A percentile compares a stretch with the other conserved stretches of the same genome.
phyloP scores from a whole-genome alignment of 2,113 vertebrate species.

The Lontra canadensis region DNA sequence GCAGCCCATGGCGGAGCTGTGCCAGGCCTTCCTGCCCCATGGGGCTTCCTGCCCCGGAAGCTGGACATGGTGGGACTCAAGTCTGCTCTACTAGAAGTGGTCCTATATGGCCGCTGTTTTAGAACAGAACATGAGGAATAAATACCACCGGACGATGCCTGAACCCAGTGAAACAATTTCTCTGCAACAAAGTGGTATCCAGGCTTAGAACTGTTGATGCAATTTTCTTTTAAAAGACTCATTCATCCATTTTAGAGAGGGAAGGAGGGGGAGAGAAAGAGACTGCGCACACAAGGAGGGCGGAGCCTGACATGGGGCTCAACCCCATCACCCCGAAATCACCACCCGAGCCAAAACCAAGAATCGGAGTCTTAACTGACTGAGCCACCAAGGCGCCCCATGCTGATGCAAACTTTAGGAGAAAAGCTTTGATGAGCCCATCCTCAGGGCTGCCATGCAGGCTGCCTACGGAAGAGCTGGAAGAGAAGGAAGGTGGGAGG shows the following conservation, averaged over 20 bases:
- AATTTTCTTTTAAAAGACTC: not conserved
- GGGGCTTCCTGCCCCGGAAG: not conserved
- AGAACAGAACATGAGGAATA: not conserved
- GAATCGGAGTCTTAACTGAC: not conserved
- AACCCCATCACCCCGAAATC: not conserved
- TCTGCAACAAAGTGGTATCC: not conserved
- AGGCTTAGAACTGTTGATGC: not conserved
- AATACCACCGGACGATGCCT: accelerated
- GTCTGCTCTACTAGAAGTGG: accelerated
- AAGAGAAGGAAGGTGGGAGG: not conserved
- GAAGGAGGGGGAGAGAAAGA: not conserved
- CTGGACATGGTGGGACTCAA: not conserved
- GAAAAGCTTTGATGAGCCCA: not conserved
- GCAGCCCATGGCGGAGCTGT: not conserved
- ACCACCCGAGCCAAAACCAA: not conserved
- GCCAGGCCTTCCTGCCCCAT: not conserved
- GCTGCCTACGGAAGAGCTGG: not conserved
- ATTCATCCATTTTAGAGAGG: not conserved
- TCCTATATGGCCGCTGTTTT: too few relatives aligned
- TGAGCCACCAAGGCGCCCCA: not conserved
- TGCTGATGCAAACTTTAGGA: not conserved
- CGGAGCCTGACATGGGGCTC: not conserved
- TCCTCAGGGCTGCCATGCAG: not conserved
- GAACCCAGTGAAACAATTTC: not conserved
- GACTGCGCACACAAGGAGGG: not conserved